phyloP scores from a whole-genome alignment of 1,140 invertebrate species.

The Leguminivora glycinivorella region DNA sequence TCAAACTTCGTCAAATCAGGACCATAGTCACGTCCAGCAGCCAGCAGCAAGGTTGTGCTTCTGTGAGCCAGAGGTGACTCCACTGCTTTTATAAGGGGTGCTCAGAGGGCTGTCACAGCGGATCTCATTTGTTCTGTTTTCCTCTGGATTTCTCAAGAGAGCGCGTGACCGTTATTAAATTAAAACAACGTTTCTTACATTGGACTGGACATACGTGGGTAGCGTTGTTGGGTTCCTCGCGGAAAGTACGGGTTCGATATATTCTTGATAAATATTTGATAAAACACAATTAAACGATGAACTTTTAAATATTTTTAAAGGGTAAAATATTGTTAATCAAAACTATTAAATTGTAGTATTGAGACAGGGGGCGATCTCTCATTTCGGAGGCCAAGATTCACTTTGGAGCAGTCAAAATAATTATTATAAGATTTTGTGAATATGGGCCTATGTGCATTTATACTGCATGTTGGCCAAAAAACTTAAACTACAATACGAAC shows the following conservation, averaged over 20 bases:
- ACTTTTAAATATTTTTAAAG: too few relatives aligned
- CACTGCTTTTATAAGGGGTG: constrained; percentile 44
- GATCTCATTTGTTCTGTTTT: constrained; percentile 53
- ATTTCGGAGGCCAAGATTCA: too few relatives aligned
- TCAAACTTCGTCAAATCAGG: constrained; percentile 2
- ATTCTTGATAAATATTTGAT: too few relatives aligned
- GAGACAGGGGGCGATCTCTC: too few relatives aligned
- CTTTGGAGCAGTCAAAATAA: too few relatives aligned
- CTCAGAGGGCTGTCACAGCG: constrained; percentile 61
- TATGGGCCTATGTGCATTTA: too few relatives aligned
- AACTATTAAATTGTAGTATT: too few relatives aligned
- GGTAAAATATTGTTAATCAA: too few relatives aligned
- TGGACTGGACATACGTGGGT: constrained; percentile 41
- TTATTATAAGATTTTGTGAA: too few relatives aligned
- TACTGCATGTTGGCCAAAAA: too few relatives aligned
- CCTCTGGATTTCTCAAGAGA: constrained; percentile 47
- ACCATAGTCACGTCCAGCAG: constrained; percentile 27
- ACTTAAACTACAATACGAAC: too few relatives aligned
- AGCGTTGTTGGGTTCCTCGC: constrained; percentile 14
- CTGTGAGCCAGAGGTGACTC: constrained; percentile 26
- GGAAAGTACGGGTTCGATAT: not conserved
- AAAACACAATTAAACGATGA: too few relatives aligned
- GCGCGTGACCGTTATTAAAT: constrained; percentile 68
- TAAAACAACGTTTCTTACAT: constrained; percentile 65
- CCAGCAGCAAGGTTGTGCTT: constrained; percentile 26